These are phyloP conservation scores for Bubalus kerabau DNA, from an alignment of 2,113 vertebrate species.

Conservation along the genomic window DNA sequence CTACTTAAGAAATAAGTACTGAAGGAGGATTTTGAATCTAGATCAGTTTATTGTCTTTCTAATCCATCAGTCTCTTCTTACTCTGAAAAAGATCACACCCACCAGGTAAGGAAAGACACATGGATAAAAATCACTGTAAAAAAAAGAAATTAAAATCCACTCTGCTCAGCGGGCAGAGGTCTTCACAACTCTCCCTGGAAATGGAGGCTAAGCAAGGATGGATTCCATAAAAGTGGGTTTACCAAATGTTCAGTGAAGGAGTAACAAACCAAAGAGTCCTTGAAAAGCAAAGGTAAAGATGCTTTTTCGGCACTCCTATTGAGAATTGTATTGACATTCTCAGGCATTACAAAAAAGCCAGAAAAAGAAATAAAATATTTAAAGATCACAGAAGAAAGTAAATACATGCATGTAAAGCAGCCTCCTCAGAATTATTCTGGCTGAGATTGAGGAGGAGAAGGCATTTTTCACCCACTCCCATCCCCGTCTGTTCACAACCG, in stretches of 20 bases:
- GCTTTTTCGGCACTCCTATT: fast-evolving
- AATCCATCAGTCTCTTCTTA: background rate
- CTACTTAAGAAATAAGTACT: background rate
- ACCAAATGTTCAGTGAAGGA: background rate
- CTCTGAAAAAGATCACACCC: background rate
- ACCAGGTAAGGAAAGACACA: background rate
- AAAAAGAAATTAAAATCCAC: background rate
- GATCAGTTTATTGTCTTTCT: background rate
- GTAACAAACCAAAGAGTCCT: background rate
- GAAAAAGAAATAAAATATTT: background rate
- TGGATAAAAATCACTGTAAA: background rate
- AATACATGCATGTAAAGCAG: background rate
- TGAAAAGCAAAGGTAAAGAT: background rate
- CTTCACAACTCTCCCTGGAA: background rate
- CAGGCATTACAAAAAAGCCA: background rate
- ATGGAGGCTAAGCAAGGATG: background rate
- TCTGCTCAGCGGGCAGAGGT: fast-evolving
- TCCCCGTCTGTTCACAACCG: too few species aligned
- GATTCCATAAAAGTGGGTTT: background rate
- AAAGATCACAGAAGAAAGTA: background rate
- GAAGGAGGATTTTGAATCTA: background rate
- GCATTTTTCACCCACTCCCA: background rate
- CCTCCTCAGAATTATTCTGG: background rate
- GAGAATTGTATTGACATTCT: background rate
- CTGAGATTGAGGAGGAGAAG: too few species aligned